Conservation (phyloP, 2,888 invertebrate genomes). For the Athalia circularis region DNA sequence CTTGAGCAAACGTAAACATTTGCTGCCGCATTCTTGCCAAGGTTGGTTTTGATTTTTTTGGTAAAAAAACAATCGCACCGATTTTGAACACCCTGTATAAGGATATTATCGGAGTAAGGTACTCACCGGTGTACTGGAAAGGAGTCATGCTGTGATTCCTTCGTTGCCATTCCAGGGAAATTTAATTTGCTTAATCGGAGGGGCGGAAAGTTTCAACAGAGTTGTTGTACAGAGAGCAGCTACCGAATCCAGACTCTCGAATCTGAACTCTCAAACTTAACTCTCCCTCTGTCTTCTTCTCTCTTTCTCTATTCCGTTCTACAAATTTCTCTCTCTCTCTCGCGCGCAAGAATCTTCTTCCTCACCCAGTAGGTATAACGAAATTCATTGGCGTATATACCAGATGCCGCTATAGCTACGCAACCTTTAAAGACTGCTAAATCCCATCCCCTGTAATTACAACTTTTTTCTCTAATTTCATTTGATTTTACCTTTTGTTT, state of each 20-base stretch:
- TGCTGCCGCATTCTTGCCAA: too few relatives aligned
- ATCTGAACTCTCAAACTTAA: constrained; percentile 14
- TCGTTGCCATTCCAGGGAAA: constrained; percentile 65
- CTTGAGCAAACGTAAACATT: too few relatives aligned
- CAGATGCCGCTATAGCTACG: too few relatives aligned
- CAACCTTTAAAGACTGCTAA: too few relatives aligned
- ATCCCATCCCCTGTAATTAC: too few relatives aligned
- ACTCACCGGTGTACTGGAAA: background rate
- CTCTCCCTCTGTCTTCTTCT: background rate
- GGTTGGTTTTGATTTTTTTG: too few relatives aligned
- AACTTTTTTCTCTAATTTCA: too few relatives aligned
- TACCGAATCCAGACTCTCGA: constrained; percentile 19
- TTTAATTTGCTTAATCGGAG: constrained; percentile 71
- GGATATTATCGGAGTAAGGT: constrained; percentile 19
- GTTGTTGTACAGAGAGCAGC: constrained; percentile 58
- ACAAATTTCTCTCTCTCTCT: constrained; percentile 18
- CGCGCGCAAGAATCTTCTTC: constrained; percentile 12
- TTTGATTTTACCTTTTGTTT: too few relatives aligned
- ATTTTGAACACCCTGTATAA: constrained; percentile 21
- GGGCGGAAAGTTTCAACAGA: constrained; percentile 62
- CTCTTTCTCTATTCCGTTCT: constrained; percentile 10
- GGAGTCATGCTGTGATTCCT: constrained; percentile 63
- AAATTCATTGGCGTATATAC: constrained; percentile 65
- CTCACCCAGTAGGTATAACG: background rate
- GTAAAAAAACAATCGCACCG: too few relatives aligned